Conservation (phyloP, 2,888 invertebrate species). For the Lasioglossum villosulum region DNA sequence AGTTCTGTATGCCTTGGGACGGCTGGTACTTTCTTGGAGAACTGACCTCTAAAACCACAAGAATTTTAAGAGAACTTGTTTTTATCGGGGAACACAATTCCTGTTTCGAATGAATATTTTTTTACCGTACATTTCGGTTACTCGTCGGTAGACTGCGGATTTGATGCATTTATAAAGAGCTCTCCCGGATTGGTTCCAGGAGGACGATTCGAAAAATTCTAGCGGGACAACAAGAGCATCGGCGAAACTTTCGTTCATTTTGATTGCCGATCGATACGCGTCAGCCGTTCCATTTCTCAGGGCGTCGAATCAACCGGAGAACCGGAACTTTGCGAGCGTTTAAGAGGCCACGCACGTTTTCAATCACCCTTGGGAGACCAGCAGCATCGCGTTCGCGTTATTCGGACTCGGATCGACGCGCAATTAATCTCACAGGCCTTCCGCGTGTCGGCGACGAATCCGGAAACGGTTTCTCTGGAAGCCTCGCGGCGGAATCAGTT, state of each 20-base stretch:
- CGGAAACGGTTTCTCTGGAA: conserved; percentile 20
- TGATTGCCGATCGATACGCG: background rate
- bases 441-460: conserved; percentile 28
- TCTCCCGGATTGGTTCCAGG: no score
- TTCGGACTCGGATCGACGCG: conserved; percentile 18
- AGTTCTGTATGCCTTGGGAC: conserved; percentile 3
- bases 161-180: no score
- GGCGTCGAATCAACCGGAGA: conserved; percentile 1
- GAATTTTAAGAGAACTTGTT: background rate
- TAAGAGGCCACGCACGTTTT: conserved; percentile 26
- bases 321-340: background rate
- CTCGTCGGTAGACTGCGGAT: no score
- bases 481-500: background rate
- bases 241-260: conserved; percentile 1
- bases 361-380: conserved; percentile 23
- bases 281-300: conserved; percentile 11
- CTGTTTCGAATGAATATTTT: background rate
- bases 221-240: background rate
- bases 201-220: background rate
- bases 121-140: background rate
- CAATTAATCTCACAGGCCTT: conserved; percentile 34
- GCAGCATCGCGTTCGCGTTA: conserved; percentile 11
- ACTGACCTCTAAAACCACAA: background rate
- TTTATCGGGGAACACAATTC: background rate
- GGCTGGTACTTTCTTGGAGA: background rate